phyloP scores from a whole-genome alignment of 2,797 vertebrate genomes.

The Sebastes hopkinsi region DNA sequence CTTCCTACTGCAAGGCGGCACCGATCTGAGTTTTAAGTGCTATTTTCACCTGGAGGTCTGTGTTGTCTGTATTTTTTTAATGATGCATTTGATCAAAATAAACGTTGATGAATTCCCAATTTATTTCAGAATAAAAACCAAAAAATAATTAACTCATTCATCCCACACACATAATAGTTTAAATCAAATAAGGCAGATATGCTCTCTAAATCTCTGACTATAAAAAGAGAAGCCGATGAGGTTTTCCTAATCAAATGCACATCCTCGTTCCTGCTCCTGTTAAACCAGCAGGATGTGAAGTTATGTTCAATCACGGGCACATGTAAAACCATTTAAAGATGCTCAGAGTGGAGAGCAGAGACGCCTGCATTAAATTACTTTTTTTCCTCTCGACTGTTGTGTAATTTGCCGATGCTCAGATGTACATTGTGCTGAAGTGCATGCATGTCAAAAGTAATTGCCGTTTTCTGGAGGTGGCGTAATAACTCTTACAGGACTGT shows the following conservation, averaged over 20 bases:
- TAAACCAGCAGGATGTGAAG: constrained; percentile 27
- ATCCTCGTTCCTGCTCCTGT: not conserved
- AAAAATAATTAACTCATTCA: not conserved
- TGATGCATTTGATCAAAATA: not conserved
- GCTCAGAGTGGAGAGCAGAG: constrained; percentile 11
- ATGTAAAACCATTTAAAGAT: constrained; percentile 29
- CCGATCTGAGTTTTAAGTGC: not conserved
- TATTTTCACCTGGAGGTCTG: not conserved
- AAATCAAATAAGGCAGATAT: not conserved
- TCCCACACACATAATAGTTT: not conserved
- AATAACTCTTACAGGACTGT: constrained; percentile 15
- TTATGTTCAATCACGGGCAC: constrained; percentile 33
- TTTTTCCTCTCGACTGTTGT: constrained; percentile 8
- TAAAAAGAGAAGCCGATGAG: constrained; percentile 15
- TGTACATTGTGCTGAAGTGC: constrained; percentile 23
- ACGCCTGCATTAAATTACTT: constrained; percentile 22
- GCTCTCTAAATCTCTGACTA: constrained; percentile 6
- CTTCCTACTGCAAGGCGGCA: not conserved
- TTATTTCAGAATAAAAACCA: not conserved
- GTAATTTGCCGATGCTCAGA: constrained; percentile 24
- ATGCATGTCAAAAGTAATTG: constrained; percentile 24
- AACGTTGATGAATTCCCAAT: not conserved
- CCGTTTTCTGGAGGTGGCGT: constrained; percentile 1
- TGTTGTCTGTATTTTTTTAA: not conserved
- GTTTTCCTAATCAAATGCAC: constrained; percentile 13